Conservation (phyloP, 2,113 vertebrate genomes). For the Neodon shergylaensis region DNA sequence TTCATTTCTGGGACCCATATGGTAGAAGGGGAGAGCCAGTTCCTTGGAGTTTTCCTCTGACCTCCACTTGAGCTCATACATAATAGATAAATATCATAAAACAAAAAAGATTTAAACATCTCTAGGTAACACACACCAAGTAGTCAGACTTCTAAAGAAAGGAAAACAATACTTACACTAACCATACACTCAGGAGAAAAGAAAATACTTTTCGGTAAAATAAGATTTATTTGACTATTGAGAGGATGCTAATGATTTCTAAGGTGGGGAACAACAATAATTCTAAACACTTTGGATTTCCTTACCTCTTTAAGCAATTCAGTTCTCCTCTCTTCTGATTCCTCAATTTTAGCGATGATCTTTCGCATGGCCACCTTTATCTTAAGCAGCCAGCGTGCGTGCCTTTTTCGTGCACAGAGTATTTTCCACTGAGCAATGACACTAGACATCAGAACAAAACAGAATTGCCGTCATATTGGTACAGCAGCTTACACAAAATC, state of each 20-base stretch:
- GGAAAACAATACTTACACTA: constrained; percentile 30
- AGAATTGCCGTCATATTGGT: not conserved
- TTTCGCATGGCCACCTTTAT: not conserved
- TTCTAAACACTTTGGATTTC: not conserved
- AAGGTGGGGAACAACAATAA: not conserved
- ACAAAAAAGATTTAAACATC: constrained; percentile 3
- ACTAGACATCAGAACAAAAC: constrained; percentile 68
- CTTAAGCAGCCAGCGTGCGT: not conserved
- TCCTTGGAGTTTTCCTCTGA: not conserved
- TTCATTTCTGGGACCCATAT: not conserved
- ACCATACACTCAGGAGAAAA: constrained; percentile 8
- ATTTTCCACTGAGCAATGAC: constrained; percentile 71
- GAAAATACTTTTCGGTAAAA: not conserved
- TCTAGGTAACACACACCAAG: constrained; percentile 21
- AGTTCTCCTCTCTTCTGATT: not conserved
- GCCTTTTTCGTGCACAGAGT: constrained; percentile 33
- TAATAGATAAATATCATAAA: not conserved
- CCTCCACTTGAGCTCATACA: too few species aligned
- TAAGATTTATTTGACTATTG: not conserved
- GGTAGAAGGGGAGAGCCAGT: not conserved
- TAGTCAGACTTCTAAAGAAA: not conserved
- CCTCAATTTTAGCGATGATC: not conserved
- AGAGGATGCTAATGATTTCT: not conserved
- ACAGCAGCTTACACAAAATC: not conserved
- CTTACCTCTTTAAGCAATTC: constrained; percentile 78